Percentiles rank a stretch among this genome's conserved stretches.
phyloP scores from a whole-genome alignment of 2,113 vertebrate genomes.

The Dicrurus megarhynchus region DNA sequence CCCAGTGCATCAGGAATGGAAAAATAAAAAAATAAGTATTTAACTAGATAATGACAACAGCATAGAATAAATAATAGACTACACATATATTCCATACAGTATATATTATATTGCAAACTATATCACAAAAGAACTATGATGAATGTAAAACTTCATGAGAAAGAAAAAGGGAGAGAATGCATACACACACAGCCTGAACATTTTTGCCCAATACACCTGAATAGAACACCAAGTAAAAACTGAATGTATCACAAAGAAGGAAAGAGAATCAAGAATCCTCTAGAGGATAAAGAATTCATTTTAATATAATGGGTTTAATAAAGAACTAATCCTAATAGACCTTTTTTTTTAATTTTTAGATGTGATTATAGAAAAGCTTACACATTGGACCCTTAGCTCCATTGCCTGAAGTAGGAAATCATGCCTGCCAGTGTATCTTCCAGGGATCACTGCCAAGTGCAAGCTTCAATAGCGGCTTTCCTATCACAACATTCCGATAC shows the following conservation, averaged over 20 bases:
- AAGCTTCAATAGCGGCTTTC: not conserved
- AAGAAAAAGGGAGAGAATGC: not conserved
- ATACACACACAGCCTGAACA: not conserved
- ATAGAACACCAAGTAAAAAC: not conserved
- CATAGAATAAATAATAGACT: not conserved
- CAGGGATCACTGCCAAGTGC: not conserved
- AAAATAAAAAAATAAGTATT: not conserved
- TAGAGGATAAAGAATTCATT: not conserved
- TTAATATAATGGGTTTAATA: not conserved
- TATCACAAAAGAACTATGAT: not conserved
- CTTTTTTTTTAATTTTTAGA: not conserved
- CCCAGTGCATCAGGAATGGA: not conserved
- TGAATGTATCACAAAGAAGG: not conserved
- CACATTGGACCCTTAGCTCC: not conserved
- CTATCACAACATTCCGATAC: not conserved
- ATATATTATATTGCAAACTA: not conserved
- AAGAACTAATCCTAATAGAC: not conserved
- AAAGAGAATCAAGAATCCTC: not conserved
- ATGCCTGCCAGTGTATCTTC: not conserved
- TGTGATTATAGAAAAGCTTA: not conserved
- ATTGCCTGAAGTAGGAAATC: not conserved
- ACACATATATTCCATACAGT: not conserved
- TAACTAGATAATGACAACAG: not conserved
- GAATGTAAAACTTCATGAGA: not conserved
- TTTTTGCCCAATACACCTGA: not conserved